Conservation (phyloP, 2,113 vertebrate genomes). For the Oreotrochilus melanogaster region DNA sequence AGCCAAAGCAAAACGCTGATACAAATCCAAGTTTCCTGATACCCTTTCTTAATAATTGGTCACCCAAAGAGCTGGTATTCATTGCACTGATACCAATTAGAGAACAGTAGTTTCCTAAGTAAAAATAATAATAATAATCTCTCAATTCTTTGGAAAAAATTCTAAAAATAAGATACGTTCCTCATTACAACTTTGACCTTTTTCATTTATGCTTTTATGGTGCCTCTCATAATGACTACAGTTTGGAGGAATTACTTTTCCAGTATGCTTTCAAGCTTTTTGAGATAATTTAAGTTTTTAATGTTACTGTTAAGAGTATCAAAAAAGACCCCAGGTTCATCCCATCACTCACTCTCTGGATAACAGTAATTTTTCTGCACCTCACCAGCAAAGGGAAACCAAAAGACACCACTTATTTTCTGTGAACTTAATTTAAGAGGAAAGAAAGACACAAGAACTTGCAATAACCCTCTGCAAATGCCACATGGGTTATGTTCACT, state of each 20-base stretch:
- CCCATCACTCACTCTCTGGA: background rate
- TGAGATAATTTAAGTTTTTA: background rate
- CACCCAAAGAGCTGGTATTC: background rate
- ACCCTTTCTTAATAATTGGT: background rate
- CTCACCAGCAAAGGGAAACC: background rate
- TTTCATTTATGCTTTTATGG: background rate
- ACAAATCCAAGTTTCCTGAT: conserved; percentile 46
- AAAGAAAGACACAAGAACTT: background rate
- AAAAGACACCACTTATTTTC: background rate
- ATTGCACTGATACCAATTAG: background rate
- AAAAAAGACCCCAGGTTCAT: background rate
- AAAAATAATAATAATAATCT: background rate
- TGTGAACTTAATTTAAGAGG: background rate
- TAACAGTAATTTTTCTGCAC: background rate
- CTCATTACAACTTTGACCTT: background rate
- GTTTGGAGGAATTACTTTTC: background rate
- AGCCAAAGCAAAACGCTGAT: background rate
- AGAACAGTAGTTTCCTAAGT: background rate
- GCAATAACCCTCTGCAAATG: background rate
- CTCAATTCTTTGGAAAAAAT: background rate
- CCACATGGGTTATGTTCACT: background rate
- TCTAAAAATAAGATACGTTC: background rate
- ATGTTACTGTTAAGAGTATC: background rate
- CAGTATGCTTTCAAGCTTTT: background rate
- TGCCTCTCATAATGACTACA: background rate